phyloP scores from a whole-genome alignment of 2,797 vertebrate species.

The Hydrophis major region DNA sequence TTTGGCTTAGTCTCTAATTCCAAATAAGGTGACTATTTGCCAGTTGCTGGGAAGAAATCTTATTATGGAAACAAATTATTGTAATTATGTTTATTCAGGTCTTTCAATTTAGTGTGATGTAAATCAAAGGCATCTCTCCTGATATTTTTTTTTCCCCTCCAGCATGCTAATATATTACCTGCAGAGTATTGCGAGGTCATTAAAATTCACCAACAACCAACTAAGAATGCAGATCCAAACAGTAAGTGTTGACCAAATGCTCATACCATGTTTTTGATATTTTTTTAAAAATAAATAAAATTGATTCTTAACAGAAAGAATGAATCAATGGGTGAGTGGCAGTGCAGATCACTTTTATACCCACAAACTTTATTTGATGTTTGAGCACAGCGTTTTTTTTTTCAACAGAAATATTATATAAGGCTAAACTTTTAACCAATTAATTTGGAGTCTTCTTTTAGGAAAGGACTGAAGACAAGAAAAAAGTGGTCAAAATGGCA shows the following conservation, averaged over 20 bases:
- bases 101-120: neutral
- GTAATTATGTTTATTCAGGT: neutral
- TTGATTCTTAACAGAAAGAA: neutral
- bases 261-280: neutral
- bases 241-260: conserved; percentile 70
- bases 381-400: neutral
- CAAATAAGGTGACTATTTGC: neutral
- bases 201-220: conserved; percentile 96
- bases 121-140: neutral
- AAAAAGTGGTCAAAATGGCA: conserved; percentile 89
- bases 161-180: conserved; percentile 99
- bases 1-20: neutral
- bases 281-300: neutral
- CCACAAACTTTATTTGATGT: neutral
- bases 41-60: neutral
- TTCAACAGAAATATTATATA: neutral
- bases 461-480: conserved; percentile 95
- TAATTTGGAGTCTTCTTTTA: conserved; percentile 55
- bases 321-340: neutral
- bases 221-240: conserved; percentile 94
- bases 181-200: conserved; percentile 92
- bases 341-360: neutral
- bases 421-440: neutral
- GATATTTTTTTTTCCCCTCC: conserved; percentile 52
- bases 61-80: conserved; percentile 5